phyloP scores from a whole-genome alignment of 2,797 vertebrate genomes.

The Stomatorhinus walkeri region DNA sequence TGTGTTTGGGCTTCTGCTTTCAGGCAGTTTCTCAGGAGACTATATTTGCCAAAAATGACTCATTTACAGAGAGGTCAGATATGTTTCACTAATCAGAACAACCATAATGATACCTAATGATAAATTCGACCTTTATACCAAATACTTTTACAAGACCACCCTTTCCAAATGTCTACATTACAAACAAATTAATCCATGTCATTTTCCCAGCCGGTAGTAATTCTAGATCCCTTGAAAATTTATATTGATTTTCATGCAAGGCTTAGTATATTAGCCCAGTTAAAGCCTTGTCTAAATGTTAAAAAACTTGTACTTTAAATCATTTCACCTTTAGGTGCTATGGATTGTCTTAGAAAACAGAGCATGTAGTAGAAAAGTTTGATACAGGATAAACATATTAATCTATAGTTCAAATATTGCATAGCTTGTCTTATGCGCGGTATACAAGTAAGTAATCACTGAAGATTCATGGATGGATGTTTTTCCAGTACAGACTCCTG shows the following conservation, averaged over 20 bases:
- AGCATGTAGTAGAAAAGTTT: background rate
- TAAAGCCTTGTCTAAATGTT: conserved; percentile 25
- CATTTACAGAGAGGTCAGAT: background rate
- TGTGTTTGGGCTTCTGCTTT: background rate
- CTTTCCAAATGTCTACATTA: background rate
- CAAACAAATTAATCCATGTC: background rate
- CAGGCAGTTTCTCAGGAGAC: background rate
- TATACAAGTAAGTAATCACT: background rate
- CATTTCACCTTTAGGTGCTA: background rate
- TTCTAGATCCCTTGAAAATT: background rate
- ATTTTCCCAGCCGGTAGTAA: background rate
- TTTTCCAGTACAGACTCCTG: background rate
- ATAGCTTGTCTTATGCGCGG: background rate
- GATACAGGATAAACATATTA: background rate
- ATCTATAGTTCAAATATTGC: background rate
- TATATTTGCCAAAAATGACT: background rate
- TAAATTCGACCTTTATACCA: background rate
- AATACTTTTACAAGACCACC: background rate
- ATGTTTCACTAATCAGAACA: background rate
- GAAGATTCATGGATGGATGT: background rate
- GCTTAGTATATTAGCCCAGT: background rate
- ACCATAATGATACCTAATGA: background rate
- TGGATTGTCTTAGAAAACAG: background rate
- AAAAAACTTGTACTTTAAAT: conserved; percentile 4
- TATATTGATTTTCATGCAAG: background rate